Evolutionary conservation across 2,113 vertebrate species (phyloP).

Genomic region (Campylomormyrus tamandua): DNA sequence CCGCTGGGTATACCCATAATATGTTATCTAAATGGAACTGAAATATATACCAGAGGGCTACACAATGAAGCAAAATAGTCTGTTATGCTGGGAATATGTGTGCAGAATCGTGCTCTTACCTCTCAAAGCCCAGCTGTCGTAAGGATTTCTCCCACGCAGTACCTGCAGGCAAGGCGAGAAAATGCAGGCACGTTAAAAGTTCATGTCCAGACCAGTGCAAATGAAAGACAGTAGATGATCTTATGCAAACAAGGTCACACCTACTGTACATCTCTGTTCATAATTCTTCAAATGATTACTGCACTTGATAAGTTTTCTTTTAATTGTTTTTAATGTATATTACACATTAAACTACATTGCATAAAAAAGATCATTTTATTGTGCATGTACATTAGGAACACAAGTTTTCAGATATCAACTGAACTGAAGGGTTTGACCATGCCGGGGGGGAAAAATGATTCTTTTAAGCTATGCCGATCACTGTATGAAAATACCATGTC

Average conservation of each 20-base stretch:
- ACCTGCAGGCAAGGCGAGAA: slow-evolving; percentile 63
- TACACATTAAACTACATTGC: background rate
- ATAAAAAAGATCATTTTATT: background rate
- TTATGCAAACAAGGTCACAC: background rate
- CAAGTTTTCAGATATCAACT: background rate
- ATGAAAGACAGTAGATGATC: background rate
- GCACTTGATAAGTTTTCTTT: background rate
- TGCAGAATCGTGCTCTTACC: slow-evolving; percentile 60
- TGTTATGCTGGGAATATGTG: background rate
- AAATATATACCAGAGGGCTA: background rate
- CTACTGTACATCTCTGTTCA: background rate
- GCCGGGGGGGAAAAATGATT: slow-evolving; percentile 22
- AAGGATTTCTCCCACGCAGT: slow-evolving; percentile 88
- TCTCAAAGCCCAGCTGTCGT: slow-evolving; percentile 93
- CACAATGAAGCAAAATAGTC: background rate
- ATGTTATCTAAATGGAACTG: background rate
- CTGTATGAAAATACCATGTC: slow-evolving; percentile 7
- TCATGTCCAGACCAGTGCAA: background rate
- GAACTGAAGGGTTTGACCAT: slow-evolving; percentile 18
- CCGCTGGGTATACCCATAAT: background rate
- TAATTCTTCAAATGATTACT: background rate
- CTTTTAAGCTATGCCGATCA: background rate
- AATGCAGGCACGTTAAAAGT: slow-evolving; percentile 8
- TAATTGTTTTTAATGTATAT: background rate
- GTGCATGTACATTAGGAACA: background rate